phyloP scores from a whole-genome alignment of 2,797 vertebrate genomes.

The Aeoliscus strigatus region DNA sequence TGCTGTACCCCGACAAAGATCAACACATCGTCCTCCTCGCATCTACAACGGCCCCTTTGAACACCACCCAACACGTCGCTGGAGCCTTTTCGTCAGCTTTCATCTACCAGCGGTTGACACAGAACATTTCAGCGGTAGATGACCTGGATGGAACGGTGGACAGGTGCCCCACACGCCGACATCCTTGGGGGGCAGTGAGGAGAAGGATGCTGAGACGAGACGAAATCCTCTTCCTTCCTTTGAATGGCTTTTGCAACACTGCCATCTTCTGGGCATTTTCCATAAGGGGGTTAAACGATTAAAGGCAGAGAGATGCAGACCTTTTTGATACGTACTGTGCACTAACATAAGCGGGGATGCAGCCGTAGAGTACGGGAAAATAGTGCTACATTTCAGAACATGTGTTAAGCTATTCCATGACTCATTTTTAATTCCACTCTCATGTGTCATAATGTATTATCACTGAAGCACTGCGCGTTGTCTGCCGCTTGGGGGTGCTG shows the following conservation, averaged over 20 bases:
- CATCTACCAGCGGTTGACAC: slow-evolving; percentile 7
- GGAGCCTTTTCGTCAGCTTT: slow-evolving; percentile 7
- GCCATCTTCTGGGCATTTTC: slow-evolving; percentile 54
- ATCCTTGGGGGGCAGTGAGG: slow-evolving; percentile 26
- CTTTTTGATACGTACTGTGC: too few species aligned
- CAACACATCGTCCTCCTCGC: slow-evolving; percentile 48
- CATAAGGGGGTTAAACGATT: background rate
- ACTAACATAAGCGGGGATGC: background rate
- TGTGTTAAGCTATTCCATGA: background rate
- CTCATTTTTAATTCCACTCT: background rate
- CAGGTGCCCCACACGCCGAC: slow-evolving; percentile 60
- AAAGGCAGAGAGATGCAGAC: too few species aligned
- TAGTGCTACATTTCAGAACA: too few species aligned
- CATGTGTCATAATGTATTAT: too few species aligned
- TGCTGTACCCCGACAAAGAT: slow-evolving; percentile 43
- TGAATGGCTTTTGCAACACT: slow-evolving; percentile 20
- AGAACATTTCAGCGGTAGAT: slow-evolving; percentile 23
- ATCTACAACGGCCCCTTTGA: slow-evolving; percentile 8
- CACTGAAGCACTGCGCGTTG: background rate
- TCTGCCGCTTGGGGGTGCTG: slow-evolving; percentile 9
- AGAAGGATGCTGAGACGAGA: slow-evolving; percentile 40
- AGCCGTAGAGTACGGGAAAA: too few species aligned
- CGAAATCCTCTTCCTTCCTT: slow-evolving; percentile 55
- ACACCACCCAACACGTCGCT: background rate
- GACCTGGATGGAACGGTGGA: slow-evolving; percentile 15